Percentiles rank a stretch among this genome's conserved stretches.
Evolutionary conservation across 2,113 vertebrate species (phyloP).

Genomic region (Cinclus mexicanus): DNA sequence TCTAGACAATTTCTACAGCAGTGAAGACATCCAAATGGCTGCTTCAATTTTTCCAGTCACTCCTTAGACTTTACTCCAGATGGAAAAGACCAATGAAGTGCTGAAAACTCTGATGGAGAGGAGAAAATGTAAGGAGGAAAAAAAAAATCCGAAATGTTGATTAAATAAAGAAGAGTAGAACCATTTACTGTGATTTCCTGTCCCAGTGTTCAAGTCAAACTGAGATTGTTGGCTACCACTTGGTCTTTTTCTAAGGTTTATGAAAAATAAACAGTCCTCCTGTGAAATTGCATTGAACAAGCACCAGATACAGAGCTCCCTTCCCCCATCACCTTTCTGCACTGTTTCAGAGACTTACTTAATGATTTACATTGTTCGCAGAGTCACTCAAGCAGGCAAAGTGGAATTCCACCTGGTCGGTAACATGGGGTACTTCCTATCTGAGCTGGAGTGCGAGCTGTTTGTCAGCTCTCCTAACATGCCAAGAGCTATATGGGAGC

Average conservation of each 20-base stretch:
- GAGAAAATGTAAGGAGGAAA: background rate
- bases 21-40: background rate
- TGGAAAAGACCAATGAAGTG: background rate
- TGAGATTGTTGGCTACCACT: background rate
- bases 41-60: background rate
- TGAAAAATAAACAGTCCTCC: slow-evolving; percentile 1
- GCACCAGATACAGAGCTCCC: slow-evolving; percentile 41
- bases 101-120: background rate
- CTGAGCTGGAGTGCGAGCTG: background rate
- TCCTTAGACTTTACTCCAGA: background rate
- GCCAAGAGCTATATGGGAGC: slow-evolving; percentile 5
- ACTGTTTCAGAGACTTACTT: slow-evolving; percentile 62
- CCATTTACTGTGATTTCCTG: background rate
- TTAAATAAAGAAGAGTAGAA: background rate
- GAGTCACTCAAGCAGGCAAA: slow-evolving; percentile 61
- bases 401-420: slow-evolving; percentile 77
- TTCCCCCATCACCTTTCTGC: slow-evolving; percentile 42
- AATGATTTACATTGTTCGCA: slow-evolving; percentile 74
- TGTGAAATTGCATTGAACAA: slow-evolving; percentile 9
- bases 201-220: background rate
- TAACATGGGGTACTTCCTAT: slow-evolving; percentile 68
- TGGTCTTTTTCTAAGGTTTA: background rate
- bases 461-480: slow-evolving; percentile 4
- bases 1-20: background rate
- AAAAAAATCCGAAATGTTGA: background rate